Conservation (phyloP, 2,797 vertebrate genomes). For the Syncerus caffer region DNA sequence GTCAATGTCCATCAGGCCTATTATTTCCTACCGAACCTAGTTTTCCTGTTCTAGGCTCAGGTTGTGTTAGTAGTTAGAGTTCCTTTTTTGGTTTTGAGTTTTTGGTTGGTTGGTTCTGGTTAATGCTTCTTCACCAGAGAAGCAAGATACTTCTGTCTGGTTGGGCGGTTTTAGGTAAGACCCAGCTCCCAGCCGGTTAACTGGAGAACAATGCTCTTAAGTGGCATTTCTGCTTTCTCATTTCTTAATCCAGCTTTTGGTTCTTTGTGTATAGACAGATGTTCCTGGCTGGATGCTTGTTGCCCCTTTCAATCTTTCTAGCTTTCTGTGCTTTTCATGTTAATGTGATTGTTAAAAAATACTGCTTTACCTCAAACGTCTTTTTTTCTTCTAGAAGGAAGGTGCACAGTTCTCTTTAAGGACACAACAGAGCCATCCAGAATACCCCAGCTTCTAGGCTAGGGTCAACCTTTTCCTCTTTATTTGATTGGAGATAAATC, state of each 20-base stretch:
- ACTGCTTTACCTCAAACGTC: neutral
- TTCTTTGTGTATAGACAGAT: neutral
- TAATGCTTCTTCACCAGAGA: neutral
- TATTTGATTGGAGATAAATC: neutral
- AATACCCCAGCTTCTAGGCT: slow-evolving; percentile 28
- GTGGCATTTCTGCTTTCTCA: neutral
- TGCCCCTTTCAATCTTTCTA: neutral
- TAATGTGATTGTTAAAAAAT: neutral
- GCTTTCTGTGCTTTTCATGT: neutral
- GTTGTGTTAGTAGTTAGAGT: neutral
- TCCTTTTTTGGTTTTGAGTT: neutral
- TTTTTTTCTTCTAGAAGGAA: neutral
- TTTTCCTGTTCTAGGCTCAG: neutral
- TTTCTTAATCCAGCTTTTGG: neutral
- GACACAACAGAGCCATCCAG: neutral
- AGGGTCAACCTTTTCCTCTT: slow-evolving; percentile 3
- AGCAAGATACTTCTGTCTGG: neutral
- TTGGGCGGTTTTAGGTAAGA: neutral
- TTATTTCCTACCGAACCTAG: neutral
- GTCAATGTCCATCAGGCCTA: neutral
- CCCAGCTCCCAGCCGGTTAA: neutral
- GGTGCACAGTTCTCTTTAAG: slow-evolving; percentile 26
- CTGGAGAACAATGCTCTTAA: neutral
- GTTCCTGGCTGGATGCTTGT: neutral
- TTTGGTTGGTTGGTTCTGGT: neutral